phyloP scores from a whole-genome alignment of 2,113 vertebrate genomes.

The Pteruthius melanotis region DNA sequence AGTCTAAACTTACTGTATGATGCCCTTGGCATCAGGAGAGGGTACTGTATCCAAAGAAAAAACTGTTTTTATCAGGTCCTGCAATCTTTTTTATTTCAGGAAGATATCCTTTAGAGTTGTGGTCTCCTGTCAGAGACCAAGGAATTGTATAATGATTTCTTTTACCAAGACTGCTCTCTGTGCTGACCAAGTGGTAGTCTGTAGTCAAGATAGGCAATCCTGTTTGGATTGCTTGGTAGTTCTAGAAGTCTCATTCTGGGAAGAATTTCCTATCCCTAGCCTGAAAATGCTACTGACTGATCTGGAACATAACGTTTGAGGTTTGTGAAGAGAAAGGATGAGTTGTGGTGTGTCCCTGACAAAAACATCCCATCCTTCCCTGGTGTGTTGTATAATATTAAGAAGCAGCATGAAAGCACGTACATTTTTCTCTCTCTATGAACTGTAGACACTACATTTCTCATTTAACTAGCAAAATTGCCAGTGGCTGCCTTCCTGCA shows the following conservation, averaged over 20 bases:
- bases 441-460: neutral
- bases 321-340: neutral
- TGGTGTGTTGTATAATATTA: rapidly evolving
- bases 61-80: neutral
- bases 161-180: neutral
- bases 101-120: neutral
- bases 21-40: neutral
- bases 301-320: neutral
- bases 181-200: neutral
- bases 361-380: neutral
- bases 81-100: neutral
- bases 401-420: neutral
- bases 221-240: neutral
- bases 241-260: neutral
- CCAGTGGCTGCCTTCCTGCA: neutral
- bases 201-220: neutral
- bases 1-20: neutral
- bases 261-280: neutral
- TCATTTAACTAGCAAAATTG: neutral
- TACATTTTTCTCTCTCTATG: neutral
- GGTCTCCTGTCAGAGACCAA: neutral
- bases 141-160: neutral
- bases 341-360: neutral
- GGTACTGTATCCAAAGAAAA: neutral
- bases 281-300: neutral